Evolutionary conservation across 2,113 vertebrate genomes (phyloP), one percentile per base, ranked within the genome.

Genomic region (Tragelaphus buxtoni): DNA sequence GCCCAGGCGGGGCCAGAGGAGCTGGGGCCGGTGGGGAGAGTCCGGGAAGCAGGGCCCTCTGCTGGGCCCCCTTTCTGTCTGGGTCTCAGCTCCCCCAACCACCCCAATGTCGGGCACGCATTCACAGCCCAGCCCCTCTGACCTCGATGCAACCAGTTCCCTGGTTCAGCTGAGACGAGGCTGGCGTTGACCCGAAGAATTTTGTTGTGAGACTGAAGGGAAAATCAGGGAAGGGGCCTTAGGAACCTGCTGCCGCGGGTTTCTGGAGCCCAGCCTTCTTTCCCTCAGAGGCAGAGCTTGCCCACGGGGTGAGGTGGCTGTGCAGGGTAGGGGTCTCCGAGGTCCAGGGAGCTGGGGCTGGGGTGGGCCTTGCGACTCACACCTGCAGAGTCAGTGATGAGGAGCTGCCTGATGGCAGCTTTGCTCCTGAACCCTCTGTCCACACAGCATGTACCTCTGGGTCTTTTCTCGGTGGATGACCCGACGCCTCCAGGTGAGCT

Each of bases 51-150:
- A 4, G 13, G 30, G 49, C 32, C 51, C 63, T 18, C 63, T 18
- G 4, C 14, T 2, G 79, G 51, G 90, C 16, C 39, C 51, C 24
- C 53, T 58, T 39, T 92, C 61, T n/a, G 30, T 22, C 16, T 6
- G 32, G 24, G 81, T 30, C 42, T 28, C 22, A 4, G 80, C 51
- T 49, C 47, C 81, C 2, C 16, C 30, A 42, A 1, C 9, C 61
- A 28, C 30, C 4, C 28, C 0, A 1, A 61, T 4, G 47, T 17
- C 35, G 1, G 0, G 47, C 0, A 0, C 53, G 1, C 63, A 1
- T 22, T 14, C 58, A 26, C 80, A 17, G 81, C 80, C 53, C 80
- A 20, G 42, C 65, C 26, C 17, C 51, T 74, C 51, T 16, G 53
- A 58, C 65, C 24, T 14, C 4, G 10, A 10, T 28, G 55, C 13